Conservation (phyloP, 2,888 invertebrate genomes). For the Drosophila atroscutellata region DNA sequence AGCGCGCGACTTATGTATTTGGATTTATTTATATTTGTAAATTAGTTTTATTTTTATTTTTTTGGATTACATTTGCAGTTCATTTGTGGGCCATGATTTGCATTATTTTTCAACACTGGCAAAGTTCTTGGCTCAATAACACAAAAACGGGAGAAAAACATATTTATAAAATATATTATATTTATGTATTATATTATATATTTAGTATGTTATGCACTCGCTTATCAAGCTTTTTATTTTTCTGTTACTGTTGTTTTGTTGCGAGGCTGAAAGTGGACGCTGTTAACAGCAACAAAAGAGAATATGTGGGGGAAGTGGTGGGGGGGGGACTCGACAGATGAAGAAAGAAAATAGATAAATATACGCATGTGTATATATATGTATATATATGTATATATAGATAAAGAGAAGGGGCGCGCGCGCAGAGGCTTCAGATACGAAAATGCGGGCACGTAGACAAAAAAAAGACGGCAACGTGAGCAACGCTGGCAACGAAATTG, state of each 20-base stretch:
- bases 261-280: conserved; percentile 7
- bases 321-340: conserved; percentile 10
- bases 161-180: conserved; percentile 5
- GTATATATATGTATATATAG: background rate
- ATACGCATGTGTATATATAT: background rate
- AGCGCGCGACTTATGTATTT: conserved; percentile 22
- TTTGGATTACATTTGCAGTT: conserved; percentile 22
- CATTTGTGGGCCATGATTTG: conserved; percentile 31
- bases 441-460: conserved; percentile 66
- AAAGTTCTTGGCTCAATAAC: conserved; percentile 40
- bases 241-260: conserved; percentile 23
- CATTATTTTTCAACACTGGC: conserved; percentile 32
- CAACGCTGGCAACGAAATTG: conserved; percentile 49
- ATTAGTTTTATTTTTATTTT: conserved; percentile 1
- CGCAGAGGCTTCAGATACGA: conserved; percentile 33
- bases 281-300: conserved; percentile 35
- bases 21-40: conserved; percentile 3
- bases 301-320: conserved; percentile 16
- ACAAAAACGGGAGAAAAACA: conserved; percentile 19
- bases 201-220: conserved; percentile 21
- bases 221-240: conserved; percentile 4
- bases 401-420: conserved; percentile 31
- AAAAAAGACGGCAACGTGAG: conserved; percentile 33
- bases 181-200: conserved; percentile 10
- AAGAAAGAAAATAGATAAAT: conserved; percentile 12